Evolutionary conservation across 2,113 vertebrate genomes (phyloP).

Genomic region (Egretta garzetta): DNA sequence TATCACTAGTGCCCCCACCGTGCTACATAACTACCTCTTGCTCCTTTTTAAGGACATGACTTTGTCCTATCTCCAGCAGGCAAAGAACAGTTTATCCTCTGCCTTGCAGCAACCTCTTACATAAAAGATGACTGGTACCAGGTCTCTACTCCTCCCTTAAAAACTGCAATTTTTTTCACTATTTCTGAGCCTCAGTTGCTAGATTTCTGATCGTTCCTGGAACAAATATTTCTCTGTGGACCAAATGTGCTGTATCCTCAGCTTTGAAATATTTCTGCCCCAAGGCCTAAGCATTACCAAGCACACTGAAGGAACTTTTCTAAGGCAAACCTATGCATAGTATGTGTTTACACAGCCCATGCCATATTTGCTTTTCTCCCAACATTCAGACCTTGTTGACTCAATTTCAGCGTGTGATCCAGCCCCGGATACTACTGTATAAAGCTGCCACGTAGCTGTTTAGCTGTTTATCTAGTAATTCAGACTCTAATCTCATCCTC

Average conservation of each 20-base stretch:
- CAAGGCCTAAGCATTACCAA: neutral
- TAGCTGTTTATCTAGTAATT: constrained; percentile 39
- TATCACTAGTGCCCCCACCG: neutral
- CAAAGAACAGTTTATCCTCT: neutral
- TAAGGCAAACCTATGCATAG: neutral
- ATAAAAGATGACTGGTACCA: neutral
- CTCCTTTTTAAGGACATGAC: neutral
- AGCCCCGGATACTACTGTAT: neutral
- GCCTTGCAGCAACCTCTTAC: neutral
- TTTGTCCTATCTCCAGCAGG: neutral
- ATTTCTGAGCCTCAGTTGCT: neutral
- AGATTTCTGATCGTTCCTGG: neutral
- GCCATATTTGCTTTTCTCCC: constrained; percentile 32
- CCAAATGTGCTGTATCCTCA: neutral
- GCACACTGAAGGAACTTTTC: neutral
- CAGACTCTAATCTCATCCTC: constrained; percentile 15
- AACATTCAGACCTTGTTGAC: constrained; percentile 26
- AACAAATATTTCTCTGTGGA: neutral
- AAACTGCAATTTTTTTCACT: neutral
- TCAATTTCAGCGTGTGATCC: neutral
- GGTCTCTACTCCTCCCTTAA: neutral
- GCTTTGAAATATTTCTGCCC: neutral
- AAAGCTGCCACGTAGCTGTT: constrained; percentile 31
- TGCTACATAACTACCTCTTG: neutral
- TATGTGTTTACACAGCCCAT: neutral